Base-by-base conservation (phyloP, 2,888 invertebrate species). In the Papilio elwesi region DNA sequence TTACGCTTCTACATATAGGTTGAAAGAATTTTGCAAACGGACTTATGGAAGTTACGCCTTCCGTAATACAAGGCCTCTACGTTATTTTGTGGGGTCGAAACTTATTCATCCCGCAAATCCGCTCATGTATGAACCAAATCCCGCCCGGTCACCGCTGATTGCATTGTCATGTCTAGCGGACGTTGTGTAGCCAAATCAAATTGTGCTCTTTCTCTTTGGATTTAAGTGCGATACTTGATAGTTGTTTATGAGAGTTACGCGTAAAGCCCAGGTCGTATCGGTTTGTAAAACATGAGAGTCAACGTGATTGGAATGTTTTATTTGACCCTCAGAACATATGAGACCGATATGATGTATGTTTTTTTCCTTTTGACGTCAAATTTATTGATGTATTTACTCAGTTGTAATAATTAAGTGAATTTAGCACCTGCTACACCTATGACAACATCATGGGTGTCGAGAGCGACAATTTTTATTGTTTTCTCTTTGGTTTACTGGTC, bases 31-130 rank as follows among this genome's bases (percentile, higher is more conserved):
- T 91, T 83, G 91, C 92, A 87, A 91, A 90, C 82, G 81, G 83
- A 85, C 88, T 88, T 90, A 88, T 89, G 90, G 90, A 91, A 90
- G 87, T n/a, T n/a, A 87, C 83, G 87, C 88, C 87, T 89, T 88
- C 82, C 80, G 87, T 88, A 90, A 90, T 83, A 82, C 89, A 89
- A 89, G 87, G 86, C 87, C 85, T 88, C 85, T 89, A 87, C 91
- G 92, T 92, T 93, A 91, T 93, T 90, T 88, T 90, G 91, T 90
- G 90, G 93, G 93, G 93, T 91, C 89, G 88, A 91, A 93, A 93
- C 93, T 92, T 93, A 93, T 93, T 92, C 92, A 93, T 92, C 93
- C 92, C 86, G 88, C 89, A 93, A 93, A 93, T 92, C 93, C 93
- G 90, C 85, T 91, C 93, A 92, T 93, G 93, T 93, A 92, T 90